A percentile compares a stretch with the other conserved stretches of the same genome.
Conservation (phyloP, 2,888 invertebrate genomes). For the Cataglyphis livida region DNA sequence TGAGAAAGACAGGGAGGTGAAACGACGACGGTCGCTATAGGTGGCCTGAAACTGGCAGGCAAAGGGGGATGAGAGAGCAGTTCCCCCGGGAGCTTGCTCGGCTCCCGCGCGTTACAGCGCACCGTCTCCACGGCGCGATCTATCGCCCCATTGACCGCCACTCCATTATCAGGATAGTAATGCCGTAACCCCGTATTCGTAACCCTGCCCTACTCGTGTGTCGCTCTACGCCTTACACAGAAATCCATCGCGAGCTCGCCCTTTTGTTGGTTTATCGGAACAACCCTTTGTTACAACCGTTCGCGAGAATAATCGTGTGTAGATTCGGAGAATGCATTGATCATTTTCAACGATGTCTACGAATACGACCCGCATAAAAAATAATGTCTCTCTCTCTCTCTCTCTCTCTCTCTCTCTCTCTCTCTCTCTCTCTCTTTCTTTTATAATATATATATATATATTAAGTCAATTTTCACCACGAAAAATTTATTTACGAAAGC, state of each 20-base stretch:
- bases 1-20: slow-evolving; percentile 61
- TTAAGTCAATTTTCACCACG: background rate
- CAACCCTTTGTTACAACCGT: slow-evolving; percentile 55
- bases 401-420: background rate
- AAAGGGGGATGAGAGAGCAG: slow-evolving; percentile 58
- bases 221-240: slow-evolving; percentile 41
- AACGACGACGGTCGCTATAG: slow-evolving; percentile 52
- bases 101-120: slow-evolving; percentile 74
- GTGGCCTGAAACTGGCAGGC: slow-evolving; percentile 66
- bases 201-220: slow-evolving; percentile 64
- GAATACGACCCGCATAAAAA: background rate
- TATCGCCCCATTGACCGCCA: slow-evolving; percentile 82
- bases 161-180: slow-evolving; percentile 83
- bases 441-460: background rate
- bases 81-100: slow-evolving; percentile 75
- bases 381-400: background rate
- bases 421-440: background rate
- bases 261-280: slow-evolving; percentile 83
- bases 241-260: slow-evolving; percentile 80
- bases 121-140: slow-evolving; percentile 76
- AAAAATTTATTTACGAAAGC: background rate
- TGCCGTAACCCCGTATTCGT: slow-evolving; percentile 77
- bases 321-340: background rate
- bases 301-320: slow-evolving; percentile 25
- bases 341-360: background rate